A percentile compares a stretch with the other conserved stretches of the same genome.
phyloP scores from a whole-genome alignment of 2,797 vertebrate genomes.

The Macrochelys suwanniensis region DNA sequence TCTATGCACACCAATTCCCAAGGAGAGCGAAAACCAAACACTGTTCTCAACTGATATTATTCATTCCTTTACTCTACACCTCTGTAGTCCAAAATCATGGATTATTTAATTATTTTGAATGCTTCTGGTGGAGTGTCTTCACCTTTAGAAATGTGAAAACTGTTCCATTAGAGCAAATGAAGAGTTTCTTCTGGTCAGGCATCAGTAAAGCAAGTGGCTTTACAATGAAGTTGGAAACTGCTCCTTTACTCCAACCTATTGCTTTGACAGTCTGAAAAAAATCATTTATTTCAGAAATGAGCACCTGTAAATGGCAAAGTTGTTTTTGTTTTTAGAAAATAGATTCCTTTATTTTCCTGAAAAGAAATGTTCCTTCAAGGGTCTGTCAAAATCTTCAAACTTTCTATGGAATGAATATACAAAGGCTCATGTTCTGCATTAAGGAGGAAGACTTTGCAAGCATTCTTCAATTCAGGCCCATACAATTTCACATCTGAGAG shows the following conservation, averaged over 20 bases:
- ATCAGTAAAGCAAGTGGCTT: not conserved
- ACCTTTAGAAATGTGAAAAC: not conserved
- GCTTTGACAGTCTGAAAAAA: not conserved
- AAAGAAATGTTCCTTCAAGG: not conserved
- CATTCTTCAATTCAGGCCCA: not conserved
- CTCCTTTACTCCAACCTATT: not conserved
- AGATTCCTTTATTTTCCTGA: not conserved
- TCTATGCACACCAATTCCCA: conserved; percentile 10
- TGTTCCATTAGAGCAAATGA: not conserved
- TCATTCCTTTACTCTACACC: not conserved
- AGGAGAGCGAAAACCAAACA: not conserved
- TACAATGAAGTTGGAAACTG: not conserved
- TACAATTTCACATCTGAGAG: not conserved
- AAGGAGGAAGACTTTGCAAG: not conserved
- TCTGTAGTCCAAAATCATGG: not conserved
- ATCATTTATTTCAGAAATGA: not conserved
- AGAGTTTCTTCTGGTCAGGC: not conserved
- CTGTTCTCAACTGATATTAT: not conserved
- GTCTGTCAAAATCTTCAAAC: not conserved
- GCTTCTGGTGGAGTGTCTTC: not conserved
- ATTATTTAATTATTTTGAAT: not conserved
- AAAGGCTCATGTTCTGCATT: not conserved
- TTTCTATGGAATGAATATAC: not conserved
- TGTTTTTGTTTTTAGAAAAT: not conserved
- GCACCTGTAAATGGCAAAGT: not conserved